These are phyloP conservation scores for Machaerirhynchus nigripectus DNA, from an alignment of 2,113 vertebrate species.

Conservation along the genomic window DNA sequence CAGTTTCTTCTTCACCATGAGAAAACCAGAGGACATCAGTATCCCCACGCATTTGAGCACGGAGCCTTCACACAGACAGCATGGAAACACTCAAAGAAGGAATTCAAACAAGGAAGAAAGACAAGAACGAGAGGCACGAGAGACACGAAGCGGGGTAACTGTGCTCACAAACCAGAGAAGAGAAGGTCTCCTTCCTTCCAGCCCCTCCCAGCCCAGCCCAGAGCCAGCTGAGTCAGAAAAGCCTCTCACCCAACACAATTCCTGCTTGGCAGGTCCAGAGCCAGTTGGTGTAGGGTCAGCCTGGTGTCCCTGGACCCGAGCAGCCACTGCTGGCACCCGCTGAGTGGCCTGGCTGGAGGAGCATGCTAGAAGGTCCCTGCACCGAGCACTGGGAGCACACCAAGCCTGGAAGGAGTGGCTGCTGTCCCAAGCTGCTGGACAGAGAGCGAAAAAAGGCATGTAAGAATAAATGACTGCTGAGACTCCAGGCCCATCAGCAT, in stretches of 20 bases:
- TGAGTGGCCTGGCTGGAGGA: not conserved
- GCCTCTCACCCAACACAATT: not conserved
- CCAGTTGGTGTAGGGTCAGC: not conserved
- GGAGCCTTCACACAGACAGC: not conserved
- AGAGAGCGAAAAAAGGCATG: not conserved
- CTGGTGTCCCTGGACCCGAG: not conserved
- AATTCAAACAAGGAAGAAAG: not conserved
- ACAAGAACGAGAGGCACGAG: rapidly evolving
- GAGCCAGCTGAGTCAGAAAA: not conserved
- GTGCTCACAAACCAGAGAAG: not conserved
- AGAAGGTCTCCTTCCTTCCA: not conserved
- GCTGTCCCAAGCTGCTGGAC: not conserved
- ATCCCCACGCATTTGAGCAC: not conserved
- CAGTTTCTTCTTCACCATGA: not conserved
- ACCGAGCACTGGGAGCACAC: not conserved
- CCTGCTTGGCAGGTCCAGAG: not conserved
- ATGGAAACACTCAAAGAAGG: not conserved
- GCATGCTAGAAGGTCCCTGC: conserved; percentile 16
- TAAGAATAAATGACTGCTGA: not conserved
- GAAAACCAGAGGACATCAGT: not conserved
- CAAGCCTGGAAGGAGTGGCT: not conserved
- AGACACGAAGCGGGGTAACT: not conserved
- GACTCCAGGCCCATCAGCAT: not conserved
- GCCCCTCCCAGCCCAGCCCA: not conserved
- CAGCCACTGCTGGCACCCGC: not conserved